Conservation (phyloP, 2,888 invertebrate genomes). For the Xanthorhoe designata region DNA sequence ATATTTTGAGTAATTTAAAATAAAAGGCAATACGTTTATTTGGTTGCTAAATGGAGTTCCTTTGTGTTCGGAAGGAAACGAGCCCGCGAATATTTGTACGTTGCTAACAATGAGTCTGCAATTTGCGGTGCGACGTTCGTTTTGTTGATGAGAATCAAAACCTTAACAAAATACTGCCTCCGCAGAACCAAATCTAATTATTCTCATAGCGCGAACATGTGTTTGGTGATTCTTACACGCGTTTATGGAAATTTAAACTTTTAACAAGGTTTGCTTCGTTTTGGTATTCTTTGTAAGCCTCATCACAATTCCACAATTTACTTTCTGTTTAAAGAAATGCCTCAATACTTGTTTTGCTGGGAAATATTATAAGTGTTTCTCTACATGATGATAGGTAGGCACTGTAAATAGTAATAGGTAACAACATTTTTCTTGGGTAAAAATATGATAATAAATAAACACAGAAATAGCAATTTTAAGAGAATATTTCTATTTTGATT, state of each 20-base stretch:
- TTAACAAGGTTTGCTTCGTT: conserved; percentile 4
- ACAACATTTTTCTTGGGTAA: no score
- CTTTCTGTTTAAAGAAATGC: background rate
- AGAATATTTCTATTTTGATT: no score
- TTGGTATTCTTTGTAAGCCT: background rate
- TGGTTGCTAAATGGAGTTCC: conserved; percentile 75
- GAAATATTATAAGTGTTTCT: background rate
- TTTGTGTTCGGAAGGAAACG: conserved; percentile 75
- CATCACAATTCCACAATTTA: background rate
- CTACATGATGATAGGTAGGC: no score
- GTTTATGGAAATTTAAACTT: conserved; percentile 18
- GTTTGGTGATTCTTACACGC: conserved; percentile 26
- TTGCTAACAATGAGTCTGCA: conserved; percentile 80
- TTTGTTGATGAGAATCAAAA: conserved; percentile 79
- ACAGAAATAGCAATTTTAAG: no score
- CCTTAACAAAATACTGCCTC: conserved; percentile 68
- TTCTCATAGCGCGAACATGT: conserved; percentile 42
- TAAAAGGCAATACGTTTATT: conserved; percentile 72
- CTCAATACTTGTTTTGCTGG: background rate
- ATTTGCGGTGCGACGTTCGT: conserved; percentile 74
- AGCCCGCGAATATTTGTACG: conserved; percentile 77
- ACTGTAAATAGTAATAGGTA: no score
- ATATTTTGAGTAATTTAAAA: conserved; percentile 58
- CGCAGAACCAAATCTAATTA: conserved; percentile 65
- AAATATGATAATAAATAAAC: no score